Percentiles rank a stretch among this genome's conserved stretches.
phyloP scores from a whole-genome alignment of 1,140 invertebrate species.

The Daktulosphaira vitifoliae region DNA sequence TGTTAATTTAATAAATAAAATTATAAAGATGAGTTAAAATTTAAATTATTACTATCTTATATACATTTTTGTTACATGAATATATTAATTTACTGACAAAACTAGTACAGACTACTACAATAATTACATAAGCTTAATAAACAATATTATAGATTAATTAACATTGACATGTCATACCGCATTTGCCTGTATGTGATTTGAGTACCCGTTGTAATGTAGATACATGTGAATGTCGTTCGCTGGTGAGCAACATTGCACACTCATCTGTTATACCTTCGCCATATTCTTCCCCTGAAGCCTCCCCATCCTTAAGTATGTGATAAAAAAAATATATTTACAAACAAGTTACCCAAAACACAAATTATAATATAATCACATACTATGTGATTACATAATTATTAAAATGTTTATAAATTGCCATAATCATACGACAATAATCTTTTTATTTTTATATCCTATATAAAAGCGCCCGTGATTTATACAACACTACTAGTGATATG shows the following conservation, averaged over 20 bases:
- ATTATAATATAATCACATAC: neutral
- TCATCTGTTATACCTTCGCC: slow-evolving; percentile 71
- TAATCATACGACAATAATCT: neutral
- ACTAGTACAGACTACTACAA: no score
- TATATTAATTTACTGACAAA: no score
- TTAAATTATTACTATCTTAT: no score
- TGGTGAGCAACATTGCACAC: slow-evolving; percentile 69
- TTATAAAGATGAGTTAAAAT: no score
- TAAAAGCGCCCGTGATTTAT: neutral
- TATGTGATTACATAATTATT: no score
- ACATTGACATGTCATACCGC: slow-evolving; percentile 29
- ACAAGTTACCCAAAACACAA: slow-evolving; percentile 27
- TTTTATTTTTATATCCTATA: neutral
- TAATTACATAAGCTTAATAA: no score
- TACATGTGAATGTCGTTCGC: slow-evolving; percentile 42
- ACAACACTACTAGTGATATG: slow-evolving; percentile 36
- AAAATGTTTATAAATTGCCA: no score
- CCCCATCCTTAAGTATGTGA: slow-evolving; percentile 51
- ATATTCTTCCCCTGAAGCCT: slow-evolving; percentile 49
- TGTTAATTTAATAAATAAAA: no score
- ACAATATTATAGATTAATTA: no score
- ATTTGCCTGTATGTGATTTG: slow-evolving; percentile 34
- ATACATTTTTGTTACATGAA: no score
- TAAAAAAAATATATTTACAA: slow-evolving; percentile 36
- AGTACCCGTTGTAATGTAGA: slow-evolving; percentile 35